Evolutionary conservation across 2,888 invertebrate species (phyloP).

Genomic region (Cetonia aurata): DNA sequence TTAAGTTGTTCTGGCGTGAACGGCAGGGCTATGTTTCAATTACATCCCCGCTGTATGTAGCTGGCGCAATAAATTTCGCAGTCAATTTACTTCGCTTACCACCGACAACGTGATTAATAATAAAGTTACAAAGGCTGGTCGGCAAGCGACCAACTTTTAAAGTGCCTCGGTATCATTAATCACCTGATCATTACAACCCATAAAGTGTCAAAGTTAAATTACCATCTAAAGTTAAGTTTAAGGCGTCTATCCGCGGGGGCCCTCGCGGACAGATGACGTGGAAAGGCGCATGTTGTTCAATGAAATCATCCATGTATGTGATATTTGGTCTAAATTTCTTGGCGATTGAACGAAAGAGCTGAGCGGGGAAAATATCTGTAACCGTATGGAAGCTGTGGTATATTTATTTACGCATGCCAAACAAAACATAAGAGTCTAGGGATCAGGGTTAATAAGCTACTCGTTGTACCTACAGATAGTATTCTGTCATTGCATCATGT

Average conservation of each 20-base stretch:
- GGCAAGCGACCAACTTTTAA: constrained; percentile 13
- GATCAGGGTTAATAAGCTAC: too few species aligned
- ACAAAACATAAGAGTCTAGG: too few species aligned
- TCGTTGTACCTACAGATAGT: too few species aligned
- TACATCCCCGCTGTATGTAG: not conserved
- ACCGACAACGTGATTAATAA: constrained; percentile 19
- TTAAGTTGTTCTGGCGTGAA: not conserved
- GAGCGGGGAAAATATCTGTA: too few species aligned
- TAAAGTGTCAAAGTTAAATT: constrained; percentile 32
- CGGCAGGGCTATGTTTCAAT: not conserved
- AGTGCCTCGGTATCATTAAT: constrained; percentile 25
- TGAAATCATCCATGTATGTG: too few species aligned
- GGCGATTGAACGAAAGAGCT: too few species aligned
- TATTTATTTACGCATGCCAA: too few species aligned
- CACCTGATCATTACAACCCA: constrained; percentile 24
- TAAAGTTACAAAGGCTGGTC: constrained; percentile 17
- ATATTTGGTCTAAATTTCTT: too few species aligned
- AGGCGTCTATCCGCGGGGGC: not conserved
- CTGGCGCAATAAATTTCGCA: constrained; percentile 11
- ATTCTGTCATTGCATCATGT: too few species aligned
- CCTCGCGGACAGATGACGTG: too few species aligned
- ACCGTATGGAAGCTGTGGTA: too few species aligned
- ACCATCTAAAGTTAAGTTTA: constrained; percentile 18
- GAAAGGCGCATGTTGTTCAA: too few species aligned
- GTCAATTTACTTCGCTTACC: constrained; percentile 18